Evolutionary conservation across 2,113 vertebrate species (phyloP).

Genomic region (Cyphomyrus plagiostoma): DNA sequence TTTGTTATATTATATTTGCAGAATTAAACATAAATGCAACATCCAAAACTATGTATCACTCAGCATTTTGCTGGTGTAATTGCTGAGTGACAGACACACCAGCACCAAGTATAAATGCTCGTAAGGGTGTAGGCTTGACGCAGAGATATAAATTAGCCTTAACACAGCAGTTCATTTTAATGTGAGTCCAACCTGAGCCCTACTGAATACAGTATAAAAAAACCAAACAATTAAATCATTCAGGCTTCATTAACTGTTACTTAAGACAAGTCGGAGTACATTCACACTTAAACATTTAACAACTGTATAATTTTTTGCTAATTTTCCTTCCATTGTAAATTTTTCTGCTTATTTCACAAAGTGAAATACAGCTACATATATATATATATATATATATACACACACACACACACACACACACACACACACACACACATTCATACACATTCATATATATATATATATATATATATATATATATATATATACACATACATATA

Average conservation of each 20-base stretch:
- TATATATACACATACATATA: no score
- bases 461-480: no score
- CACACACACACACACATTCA: no score
- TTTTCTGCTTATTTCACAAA: neutral
- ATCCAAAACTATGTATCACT: neutral
- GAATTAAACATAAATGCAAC: neutral
- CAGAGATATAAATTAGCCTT: neutral
- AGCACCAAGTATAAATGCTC: neutral
- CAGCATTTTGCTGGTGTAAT: neutral
- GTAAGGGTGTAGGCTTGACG: neutral
- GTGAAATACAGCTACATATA: no score
- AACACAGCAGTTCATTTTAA: neutral
- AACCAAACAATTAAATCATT: neutral
- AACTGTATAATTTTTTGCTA: neutral
- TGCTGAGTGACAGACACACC: neutral
- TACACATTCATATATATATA: no score
- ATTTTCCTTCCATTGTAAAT: neutral
- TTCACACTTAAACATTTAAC: neutral
- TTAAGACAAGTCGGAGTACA: no score
- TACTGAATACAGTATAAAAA: neutral
- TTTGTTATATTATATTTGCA: neutral
- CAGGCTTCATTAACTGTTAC: neutral
- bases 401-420: no score
- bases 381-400: no score
- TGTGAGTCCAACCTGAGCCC: neutral